phyloP scores from a whole-genome alignment of 2,888 invertebrate species.

The Lasioglossum oenotherae region DNA sequence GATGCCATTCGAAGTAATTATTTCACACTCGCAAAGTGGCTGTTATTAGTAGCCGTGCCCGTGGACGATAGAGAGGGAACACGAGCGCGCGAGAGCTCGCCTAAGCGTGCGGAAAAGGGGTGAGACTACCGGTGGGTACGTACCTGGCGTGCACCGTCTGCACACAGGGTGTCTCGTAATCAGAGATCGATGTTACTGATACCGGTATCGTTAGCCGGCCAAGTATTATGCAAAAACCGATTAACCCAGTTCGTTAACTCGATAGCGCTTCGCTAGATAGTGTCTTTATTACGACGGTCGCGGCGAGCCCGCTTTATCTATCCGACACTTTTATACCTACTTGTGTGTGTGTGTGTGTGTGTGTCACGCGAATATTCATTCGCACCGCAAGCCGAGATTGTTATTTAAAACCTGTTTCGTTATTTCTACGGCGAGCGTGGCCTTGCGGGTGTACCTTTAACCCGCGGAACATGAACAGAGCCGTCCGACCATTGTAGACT shows the following conservation, averaged over 20 bases:
- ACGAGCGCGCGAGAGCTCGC: constrained; percentile 13
- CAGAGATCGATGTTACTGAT: constrained; percentile 66
- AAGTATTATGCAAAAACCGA: constrained; percentile 67
- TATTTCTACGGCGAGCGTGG: neutral
- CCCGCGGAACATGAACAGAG: neutral
- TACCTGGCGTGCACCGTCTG: constrained; percentile 29
- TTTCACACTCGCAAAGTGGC: constrained; percentile 82
- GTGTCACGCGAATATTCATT: constrained; percentile 7
- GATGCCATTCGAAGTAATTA: constrained; percentile 80
- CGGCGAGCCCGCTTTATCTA: constrained; percentile 4
- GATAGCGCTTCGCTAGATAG: constrained; percentile 28
- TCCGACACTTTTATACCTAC: constrained; percentile 10
- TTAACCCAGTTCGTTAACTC: constrained; percentile 66
- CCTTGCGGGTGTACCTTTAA: neutral
- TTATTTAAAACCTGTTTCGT: constrained; percentile 2
- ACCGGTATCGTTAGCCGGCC: constrained; percentile 45
- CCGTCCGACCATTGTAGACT: neutral
- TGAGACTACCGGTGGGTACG: constrained; percentile 45
- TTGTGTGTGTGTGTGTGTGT: too few relatives aligned
- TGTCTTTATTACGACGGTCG: constrained; percentile 53
- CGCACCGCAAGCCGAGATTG: neutral
- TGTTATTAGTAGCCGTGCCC: constrained; percentile 77
- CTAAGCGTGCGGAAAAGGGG: constrained; percentile 35
- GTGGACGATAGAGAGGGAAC: constrained; percentile 20
- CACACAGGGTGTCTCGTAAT: constrained; percentile 60